These are phyloP conservation scores for Macroglossus sobrinus DNA, from an alignment of 2,113 vertebrate genomes.

Conservation along the genomic window DNA sequence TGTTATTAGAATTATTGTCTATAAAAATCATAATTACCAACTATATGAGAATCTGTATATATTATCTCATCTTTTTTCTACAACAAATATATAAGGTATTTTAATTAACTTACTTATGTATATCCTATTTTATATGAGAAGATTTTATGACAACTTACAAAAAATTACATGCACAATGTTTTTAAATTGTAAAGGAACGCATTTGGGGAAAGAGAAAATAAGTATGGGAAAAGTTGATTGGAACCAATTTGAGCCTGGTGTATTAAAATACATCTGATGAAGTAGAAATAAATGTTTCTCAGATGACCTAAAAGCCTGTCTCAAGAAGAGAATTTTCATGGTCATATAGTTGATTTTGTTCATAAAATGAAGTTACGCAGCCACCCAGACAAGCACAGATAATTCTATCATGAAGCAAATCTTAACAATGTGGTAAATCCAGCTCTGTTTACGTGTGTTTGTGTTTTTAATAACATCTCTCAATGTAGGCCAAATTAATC, in stretches of 20 bases:
- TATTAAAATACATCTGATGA: neutral
- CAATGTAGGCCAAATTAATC: neutral
- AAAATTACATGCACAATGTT: neutral
- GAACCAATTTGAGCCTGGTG: neutral
- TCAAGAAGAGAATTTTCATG: neutral
- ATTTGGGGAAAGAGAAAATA: neutral
- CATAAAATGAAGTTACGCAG: neutral
- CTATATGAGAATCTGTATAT: neutral
- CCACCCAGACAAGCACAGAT: neutral
- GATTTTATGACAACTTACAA: neutral
- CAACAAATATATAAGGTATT: neutral
- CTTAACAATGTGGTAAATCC: neutral
- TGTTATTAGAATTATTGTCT: neutral
- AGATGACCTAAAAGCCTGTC: neutral
- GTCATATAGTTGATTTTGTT: neutral
- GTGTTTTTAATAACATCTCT: constrained; percentile 2
- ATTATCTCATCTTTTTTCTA: neutral
- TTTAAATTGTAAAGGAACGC: neutral
- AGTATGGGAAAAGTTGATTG: neutral
- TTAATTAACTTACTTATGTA: neutral
- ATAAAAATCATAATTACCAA: neutral
- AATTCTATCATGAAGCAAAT: neutral
- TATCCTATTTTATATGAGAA: neutral
- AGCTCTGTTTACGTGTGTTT: neutral
- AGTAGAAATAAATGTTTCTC: neutral